Base-by-base conservation (phyloP, 2,797 vertebrate species). In the Kryptolebias ocellatus region DNA sequence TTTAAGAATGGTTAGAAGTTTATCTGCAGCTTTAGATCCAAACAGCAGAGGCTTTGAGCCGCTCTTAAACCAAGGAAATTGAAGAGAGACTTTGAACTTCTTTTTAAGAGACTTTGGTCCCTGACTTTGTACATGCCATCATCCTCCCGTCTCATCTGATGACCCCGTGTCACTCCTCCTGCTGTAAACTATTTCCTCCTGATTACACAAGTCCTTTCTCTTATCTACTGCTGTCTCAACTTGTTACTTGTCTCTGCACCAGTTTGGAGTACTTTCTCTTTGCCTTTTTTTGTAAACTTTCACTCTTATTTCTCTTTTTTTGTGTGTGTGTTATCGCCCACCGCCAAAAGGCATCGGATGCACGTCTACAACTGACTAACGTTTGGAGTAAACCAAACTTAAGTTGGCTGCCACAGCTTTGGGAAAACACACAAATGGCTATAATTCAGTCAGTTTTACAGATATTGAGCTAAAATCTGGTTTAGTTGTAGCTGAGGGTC, bases 181-280 rank as follows among this genome's bases (percentile, higher is more conserved):
- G 56, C 65, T 64, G 56, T 63, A 78, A 83, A 83, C 28, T 66
- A 55, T 67, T 53, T 79, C 64, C 65, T 78, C 64, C 78, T 86
- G 74, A 89, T 88, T 85, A 86, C 54, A 80, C 59, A 44, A 74
- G 80, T 67, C 79, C 62, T 76, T 58, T 61, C 57, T 54, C 37
- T 49, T 24, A 18, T 69, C 67, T 60, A 24, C 6, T 6, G 44
- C 68, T 49, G 31, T 46, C 67, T 73, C 58, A 7, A 46, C 57
- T 24, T 46, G 18, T 62, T 69, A 51, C 51, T 62, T 58, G 7
- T 81, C 50, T 64, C 24, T 12, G 37, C n/a, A 4, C 29, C 54
- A 24, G 29, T 57, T 53, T 60, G 20, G 51, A 4, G 17, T 15
- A 37, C 45, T 49, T 37, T 27, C 45, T 49, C 64, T 55, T 65